Conservation (phyloP, 2,113 vertebrate genomes). For the Xiphorhynchus elegans region DNA sequence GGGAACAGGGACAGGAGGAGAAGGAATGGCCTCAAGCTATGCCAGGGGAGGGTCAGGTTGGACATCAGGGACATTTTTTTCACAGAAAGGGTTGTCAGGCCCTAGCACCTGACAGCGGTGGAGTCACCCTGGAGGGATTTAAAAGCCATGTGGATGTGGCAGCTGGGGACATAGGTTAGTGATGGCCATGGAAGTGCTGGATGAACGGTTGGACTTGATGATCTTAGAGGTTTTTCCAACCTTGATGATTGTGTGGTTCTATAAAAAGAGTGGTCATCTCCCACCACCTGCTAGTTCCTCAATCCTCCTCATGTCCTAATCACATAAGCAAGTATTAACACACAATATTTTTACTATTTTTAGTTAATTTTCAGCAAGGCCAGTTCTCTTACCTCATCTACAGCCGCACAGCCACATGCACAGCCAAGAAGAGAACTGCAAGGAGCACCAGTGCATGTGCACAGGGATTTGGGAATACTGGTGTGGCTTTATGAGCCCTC, state of each 20-base stretch:
- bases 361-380: background rate
- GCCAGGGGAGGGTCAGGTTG: background rate
- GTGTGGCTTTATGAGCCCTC: background rate
- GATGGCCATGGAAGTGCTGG: background rate
- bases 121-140: background rate
- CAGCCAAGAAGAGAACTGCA: background rate
- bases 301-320: background rate
- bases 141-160: background rate
- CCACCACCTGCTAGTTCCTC: background rate
- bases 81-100: background rate
- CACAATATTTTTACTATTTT: background rate
- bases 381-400: background rate
- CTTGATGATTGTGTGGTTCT: background rate
- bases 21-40: background rate
- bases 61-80: background rate
- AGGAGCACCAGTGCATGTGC: background rate
- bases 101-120: background rate
- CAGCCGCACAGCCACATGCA: rapidly evolving
- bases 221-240: background rate
- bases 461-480: background rate
- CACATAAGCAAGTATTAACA: rapidly evolving
- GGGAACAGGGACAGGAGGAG: background rate
- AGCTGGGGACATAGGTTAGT: background rate
- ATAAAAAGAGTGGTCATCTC: background rate
- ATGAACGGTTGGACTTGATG: background rate